A percentile compares a stretch with the other conserved stretches of the same genome.
Evolutionary conservation across 2,113 vertebrate species (phyloP).

Genomic region (Rhabdornis inornatus): DNA sequence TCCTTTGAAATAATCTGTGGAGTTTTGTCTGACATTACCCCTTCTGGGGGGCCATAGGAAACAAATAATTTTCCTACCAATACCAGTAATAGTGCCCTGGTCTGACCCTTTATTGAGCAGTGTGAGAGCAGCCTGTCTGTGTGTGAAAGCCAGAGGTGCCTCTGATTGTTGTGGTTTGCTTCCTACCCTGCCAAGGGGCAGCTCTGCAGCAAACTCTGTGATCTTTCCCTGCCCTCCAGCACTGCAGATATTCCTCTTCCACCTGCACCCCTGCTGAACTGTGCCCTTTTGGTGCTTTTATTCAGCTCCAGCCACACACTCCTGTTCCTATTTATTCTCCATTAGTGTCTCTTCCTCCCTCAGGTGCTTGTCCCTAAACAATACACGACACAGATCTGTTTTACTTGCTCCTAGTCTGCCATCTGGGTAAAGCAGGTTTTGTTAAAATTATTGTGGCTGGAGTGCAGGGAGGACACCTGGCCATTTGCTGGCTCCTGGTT

Average conservation of each 20-base stretch:
- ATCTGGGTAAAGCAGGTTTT: neutral
- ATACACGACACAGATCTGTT: fast-evolving
- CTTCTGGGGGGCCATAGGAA: conserved; percentile 12
- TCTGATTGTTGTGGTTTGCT: neutral
- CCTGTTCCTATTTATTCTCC: neutral
- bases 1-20: conserved; percentile 14
- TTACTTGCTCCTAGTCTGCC: neutral
- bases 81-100: neutral
- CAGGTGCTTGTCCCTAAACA: neutral
- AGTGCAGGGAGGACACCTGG: neutral
- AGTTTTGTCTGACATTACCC: neutral
- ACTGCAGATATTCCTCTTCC: neutral
- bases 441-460: neutral
- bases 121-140: neutral
- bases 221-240: neutral
- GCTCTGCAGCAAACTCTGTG: neutral
- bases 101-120: neutral
- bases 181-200: neutral
- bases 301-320: neutral
- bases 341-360: neutral
- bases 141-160: neutral
- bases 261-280: neutral
- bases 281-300: neutral
- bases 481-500: neutral
- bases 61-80: conserved; percentile 36